Evolutionary conservation across 2,113 vertebrate genomes (phyloP), one percentile per base, ranked within the genome.

Genomic region (Clarias macrocephalus): DNA sequence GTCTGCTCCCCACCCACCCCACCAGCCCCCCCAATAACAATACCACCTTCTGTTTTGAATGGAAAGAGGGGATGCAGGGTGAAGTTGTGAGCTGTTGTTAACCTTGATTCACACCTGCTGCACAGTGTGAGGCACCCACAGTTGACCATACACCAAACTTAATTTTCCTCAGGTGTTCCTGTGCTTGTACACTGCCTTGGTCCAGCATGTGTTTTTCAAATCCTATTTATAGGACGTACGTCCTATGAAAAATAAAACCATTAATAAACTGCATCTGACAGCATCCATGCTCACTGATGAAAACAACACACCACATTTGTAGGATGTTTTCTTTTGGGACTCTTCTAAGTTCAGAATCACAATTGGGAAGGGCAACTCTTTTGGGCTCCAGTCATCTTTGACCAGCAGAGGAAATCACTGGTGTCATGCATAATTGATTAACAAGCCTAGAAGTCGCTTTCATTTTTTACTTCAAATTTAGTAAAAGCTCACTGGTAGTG

Each of bases 41-140:
- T 73, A 80, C 87, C 84, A 73, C 33, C 76, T 76, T 82, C 65
- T 59, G 25, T 88, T 89, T 89, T 80, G 66, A 85, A 79, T 33
- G 37, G 84, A 83, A 88, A 42, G 42, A 52, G 66, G 88, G 77
- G 87, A 70, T 82, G 84, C 82, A 83, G 86, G 89, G 80, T n/a
- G 37, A 86, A 48, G 59, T 85, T 85, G 18, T 60, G 25, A 82
- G 76, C 89, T 92, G 92, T 94, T 93, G 92, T 94, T 95, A 94
- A 94, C 93, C 94, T 93, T 93, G 91, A 94, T 95, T 95, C 93
- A 95, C 94, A 95, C 94, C 94, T 95, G 92, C 90, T 93, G 91
- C 94, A 94, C 91, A 93, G 87, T 93, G 85, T 88, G 88, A 85
- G 80, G 88, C 88, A 92, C 93, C 93, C 94, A 95, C 88, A 93